Conservation (phyloP, 2,888 invertebrate genomes). For the Sphinx pinastri region DNA sequence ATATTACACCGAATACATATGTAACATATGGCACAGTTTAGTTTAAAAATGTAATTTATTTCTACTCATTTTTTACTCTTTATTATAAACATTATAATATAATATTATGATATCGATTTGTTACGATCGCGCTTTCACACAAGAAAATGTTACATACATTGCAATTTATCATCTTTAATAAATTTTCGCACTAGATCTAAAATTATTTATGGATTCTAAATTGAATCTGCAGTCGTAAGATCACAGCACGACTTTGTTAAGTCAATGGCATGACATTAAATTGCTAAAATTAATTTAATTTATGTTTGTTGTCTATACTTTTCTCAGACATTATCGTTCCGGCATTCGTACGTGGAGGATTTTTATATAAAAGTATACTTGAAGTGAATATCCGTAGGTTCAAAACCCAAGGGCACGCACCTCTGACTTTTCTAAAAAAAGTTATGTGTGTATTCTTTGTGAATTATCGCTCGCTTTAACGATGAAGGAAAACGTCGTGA, state of each 20-base stretch:
- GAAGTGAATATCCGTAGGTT: too few species aligned
- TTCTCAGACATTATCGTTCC: too few species aligned
- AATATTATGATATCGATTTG: constrained; percentile 6
- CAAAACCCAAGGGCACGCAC: too few species aligned
- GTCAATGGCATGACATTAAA: background rate
- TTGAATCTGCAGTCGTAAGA: background rate
- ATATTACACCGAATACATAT: background rate
- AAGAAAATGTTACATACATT: constrained; percentile 8
- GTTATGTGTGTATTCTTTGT: too few species aligned
- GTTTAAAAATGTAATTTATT: background rate
- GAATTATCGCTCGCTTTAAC: too few species aligned
- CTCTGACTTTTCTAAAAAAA: too few species aligned
- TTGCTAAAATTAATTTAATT: background rate
- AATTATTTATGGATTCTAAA: background rate
- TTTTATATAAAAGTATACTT: too few species aligned
- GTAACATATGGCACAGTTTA: constrained; percentile 3
- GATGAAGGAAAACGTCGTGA: too few species aligned
- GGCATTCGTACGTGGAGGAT: too few species aligned
- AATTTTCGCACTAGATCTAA: background rate
- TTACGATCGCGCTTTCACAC: constrained; percentile 3
- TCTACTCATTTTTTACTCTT: background rate
- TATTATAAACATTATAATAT: constrained; percentile 14
- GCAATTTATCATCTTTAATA: background rate
- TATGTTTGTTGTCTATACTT: too few species aligned
- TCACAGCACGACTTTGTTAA: background rate